Conservation (phyloP, 1,140 invertebrate species). For the Caerostris extrusa region DNA sequence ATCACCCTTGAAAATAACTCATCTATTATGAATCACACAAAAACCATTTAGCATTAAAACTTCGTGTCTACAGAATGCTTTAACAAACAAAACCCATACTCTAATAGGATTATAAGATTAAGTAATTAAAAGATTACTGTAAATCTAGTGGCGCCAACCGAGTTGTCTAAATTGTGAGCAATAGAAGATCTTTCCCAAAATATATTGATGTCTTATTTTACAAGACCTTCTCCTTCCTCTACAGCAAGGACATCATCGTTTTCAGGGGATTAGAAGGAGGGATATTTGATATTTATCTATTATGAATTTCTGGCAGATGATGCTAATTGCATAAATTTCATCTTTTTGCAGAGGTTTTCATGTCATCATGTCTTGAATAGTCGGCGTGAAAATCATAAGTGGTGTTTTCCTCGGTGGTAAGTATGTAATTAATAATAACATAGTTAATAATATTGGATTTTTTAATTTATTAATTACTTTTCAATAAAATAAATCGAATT, state of each 20-base stretch:
- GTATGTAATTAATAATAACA: no score
- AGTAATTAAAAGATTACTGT: neutral
- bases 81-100: no score
- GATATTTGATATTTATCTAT: neutral
- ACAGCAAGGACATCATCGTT: neutral
- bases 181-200: neutral
- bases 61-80: no score
- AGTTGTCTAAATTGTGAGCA: neutral
- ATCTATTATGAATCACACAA: no score
- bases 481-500: no score
- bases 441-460: no score
- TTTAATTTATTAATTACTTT: no score
- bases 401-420: neutral
- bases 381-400: neutral
- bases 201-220: neutral
- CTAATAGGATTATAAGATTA: no score
- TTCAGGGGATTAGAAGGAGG: neutral
- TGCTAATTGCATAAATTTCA: neutral
- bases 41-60: no score
- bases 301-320: no score
- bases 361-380: neutral
- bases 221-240: neutral
- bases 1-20: no score
- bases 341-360: neutral
- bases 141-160: neutral